These are phyloP conservation scores for Bursaphelenchus okinawaensis DNA, from an alignment of 2,888 invertebrate species.

Conservation along the genomic window DNA sequence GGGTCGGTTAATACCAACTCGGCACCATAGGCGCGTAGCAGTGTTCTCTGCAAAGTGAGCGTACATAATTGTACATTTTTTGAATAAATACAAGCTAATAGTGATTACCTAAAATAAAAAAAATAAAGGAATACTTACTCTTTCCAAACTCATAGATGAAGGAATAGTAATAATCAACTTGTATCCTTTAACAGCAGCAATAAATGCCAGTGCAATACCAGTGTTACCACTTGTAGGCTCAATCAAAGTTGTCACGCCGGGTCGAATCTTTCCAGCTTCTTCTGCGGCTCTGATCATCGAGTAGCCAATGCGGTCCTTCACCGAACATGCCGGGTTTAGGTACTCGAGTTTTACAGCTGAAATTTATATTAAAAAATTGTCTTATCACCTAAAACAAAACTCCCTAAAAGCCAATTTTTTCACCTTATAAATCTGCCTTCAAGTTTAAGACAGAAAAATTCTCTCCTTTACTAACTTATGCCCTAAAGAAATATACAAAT, in stretches of 20 bases:
- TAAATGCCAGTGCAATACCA: conserved; percentile 52
- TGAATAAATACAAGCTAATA: not conserved
- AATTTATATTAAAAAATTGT: conserved; percentile 2
- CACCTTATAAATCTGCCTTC: too few relatives aligned
- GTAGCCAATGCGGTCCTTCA: conserved; percentile 57
- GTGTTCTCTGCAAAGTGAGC: conserved; percentile 34
- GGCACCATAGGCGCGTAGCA: conserved; percentile 55
- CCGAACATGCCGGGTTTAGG: conserved; percentile 49
- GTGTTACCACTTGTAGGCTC: conserved; percentile 57
- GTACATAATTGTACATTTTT: not conserved
- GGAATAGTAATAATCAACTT: conserved; percentile 56
- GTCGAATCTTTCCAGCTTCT: conserved; percentile 38
- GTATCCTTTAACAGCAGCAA: conserved; percentile 53
- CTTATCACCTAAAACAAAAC: not conserved
- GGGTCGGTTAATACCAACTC: conserved; percentile 48
- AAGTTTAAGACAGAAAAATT: too few relatives aligned
- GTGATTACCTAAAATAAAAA: not conserved
- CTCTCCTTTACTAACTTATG: too few relatives aligned
- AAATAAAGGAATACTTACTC: conserved; percentile 30
- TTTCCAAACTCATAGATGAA: conserved; percentile 52
- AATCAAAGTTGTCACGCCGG: conserved; percentile 46
- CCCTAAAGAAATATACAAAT: not conserved
- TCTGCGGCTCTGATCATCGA: conserved; percentile 56
- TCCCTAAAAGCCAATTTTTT: not conserved
- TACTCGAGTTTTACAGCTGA: conserved; percentile 49